Evolutionary conservation across 2,888 invertebrate species (phyloP).

Genomic region (Eupithecia subumbrata): DNA sequence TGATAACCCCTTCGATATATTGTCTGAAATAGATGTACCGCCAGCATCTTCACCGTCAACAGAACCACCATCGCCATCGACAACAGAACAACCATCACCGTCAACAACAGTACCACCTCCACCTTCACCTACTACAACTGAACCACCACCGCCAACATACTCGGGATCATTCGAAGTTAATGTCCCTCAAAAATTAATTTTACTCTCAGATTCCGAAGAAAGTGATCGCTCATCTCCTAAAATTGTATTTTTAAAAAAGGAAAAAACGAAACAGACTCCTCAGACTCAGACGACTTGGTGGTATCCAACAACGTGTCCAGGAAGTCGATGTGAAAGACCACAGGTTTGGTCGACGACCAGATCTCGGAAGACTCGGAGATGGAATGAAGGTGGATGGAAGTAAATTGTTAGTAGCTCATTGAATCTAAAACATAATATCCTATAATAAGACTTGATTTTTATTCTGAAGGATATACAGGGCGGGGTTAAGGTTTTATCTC

Average conservation of each 20-base stretch:
- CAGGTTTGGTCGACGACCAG: constrained; percentile 25
- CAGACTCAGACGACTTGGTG: neutral
- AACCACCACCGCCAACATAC: neutral
- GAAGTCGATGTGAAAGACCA: constrained; percentile 30
- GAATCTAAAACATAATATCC: neutral
- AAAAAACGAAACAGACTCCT: neutral
- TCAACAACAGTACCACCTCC: neutral
- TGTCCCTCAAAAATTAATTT: neutral
- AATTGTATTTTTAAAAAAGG: constrained; percentile 5
- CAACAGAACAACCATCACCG: neutral
- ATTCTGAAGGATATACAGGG: neutral
- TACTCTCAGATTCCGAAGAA: neutral
- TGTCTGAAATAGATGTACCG: neutral
- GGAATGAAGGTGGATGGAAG: constrained; percentile 13
- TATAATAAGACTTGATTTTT: constrained; percentile 7
- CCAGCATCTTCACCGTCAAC: neutral
- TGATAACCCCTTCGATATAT: neutral
- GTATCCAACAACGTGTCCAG: constrained; percentile 24
- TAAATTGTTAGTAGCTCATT: constrained; percentile 30
- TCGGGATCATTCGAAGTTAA: neutral
- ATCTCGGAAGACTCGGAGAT: constrained; percentile 13
- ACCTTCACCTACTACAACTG: neutral
- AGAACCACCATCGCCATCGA: neutral
- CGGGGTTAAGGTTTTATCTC: neutral
- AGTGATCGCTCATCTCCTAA: neutral